phyloP scores from a whole-genome alignment of 2,113 vertebrate species.

The Xenus cinereus region DNA sequence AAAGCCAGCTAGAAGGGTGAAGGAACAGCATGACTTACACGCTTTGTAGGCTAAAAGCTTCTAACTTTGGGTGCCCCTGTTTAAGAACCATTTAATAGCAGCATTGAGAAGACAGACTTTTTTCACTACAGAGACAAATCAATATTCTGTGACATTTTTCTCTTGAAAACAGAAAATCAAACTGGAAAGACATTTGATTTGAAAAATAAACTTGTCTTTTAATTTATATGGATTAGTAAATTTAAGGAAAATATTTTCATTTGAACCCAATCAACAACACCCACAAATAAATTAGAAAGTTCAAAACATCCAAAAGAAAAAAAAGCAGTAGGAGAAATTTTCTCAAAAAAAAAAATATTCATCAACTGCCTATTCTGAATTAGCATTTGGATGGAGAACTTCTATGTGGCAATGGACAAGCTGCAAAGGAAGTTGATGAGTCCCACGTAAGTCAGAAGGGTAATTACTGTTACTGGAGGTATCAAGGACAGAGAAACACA shows the following conservation, averaged over 20 bases:
- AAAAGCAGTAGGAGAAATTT: background rate
- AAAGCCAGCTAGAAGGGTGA: background rate
- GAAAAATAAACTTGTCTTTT: background rate
- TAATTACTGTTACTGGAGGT: background rate
- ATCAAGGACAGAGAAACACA: background rate
- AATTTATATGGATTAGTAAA: background rate
- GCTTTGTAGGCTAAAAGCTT: background rate
- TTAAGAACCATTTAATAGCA: background rate
- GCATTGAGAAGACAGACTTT: background rate
- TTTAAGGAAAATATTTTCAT: background rate
- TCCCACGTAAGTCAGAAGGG: background rate
- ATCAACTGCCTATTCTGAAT: background rate
- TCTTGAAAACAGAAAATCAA: background rate
- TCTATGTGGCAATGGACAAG: accelerated
- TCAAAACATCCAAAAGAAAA: background rate
- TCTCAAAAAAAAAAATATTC: background rate
- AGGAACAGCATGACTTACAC: background rate
- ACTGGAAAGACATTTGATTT: background rate
- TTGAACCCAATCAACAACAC: background rate
- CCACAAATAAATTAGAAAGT: background rate
- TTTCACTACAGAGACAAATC: background rate
- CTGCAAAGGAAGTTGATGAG: background rate
- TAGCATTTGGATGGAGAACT: background rate
- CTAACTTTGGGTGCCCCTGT: background rate
- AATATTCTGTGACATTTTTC: background rate